These are phyloP conservation scores for Ectemnius continuus DNA, from an alignment of 2,888 invertebrate species.

Conservation along the genomic window DNA sequence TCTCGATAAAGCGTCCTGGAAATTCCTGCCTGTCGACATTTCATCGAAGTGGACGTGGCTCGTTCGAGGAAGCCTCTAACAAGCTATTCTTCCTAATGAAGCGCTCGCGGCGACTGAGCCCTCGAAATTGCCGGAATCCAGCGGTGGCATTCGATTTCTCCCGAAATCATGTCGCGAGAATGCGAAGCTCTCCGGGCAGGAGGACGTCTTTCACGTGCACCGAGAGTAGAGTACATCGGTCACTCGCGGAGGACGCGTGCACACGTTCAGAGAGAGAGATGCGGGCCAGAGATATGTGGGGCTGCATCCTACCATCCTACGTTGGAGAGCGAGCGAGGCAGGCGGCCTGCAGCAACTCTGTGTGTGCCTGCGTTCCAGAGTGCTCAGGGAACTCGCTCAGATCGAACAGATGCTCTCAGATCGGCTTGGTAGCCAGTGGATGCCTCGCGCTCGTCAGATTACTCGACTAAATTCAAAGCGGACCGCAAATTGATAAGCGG, in stretches of 20 bases:
- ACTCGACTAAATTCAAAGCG: constrained; percentile 67
- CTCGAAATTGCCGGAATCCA: background rate
- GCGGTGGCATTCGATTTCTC: background rate
- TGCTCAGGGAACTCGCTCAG: constrained; percentile 53
- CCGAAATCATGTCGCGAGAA: constrained; percentile 22
- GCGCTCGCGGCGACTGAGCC: background rate
- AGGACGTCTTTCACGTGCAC: constrained; percentile 18
- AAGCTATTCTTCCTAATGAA: constrained; percentile 1
- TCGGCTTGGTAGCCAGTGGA: constrained; percentile 51
- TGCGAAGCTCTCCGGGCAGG: constrained; percentile 15
- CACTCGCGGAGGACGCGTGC: constrained; percentile 28
- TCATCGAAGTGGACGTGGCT: constrained; percentile 3
- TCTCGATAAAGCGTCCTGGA: constrained; percentile 9
- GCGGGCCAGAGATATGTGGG: background rate
- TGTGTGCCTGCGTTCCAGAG: constrained; percentile 42
- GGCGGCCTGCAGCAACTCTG: constrained; percentile 34
- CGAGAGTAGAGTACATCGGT: constrained; percentile 30
- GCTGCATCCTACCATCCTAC: constrained; percentile 7
- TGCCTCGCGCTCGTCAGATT: constrained; percentile 67
- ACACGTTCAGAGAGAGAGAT: constrained; percentile 6
- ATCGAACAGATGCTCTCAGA: constrained; percentile 40
- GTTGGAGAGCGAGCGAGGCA: constrained; percentile 31
- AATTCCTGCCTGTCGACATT: constrained; percentile 10
- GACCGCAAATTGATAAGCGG: constrained; percentile 67
- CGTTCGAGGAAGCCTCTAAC: constrained; percentile 1